Base-by-base conservation (phyloP, 2,888 invertebrate genomes). In the Xanthorhoe spadicearia region DNA sequence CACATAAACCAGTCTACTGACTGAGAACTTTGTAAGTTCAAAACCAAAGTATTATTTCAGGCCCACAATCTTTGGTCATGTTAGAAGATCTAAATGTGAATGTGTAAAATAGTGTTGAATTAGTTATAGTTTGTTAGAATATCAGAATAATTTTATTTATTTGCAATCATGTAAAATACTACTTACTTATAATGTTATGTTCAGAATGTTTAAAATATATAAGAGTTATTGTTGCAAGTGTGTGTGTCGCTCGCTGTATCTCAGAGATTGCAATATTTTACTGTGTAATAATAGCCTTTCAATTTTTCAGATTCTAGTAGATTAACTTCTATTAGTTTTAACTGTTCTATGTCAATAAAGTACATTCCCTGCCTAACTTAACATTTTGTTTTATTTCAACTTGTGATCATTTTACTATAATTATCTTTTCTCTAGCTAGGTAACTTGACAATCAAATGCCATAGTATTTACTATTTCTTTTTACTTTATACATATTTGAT, bases 21-120 rank as follows among this genome's bases (percentile, higher is more conserved):
- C 64, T 62, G 56, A 74, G 74, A 80, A 77, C 72, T 78, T 72
- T 52, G n/a, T 71, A 75, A 75, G 78, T 80, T 82, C 75, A 73
- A 23, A 72, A 74, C 61, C 72, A 64, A 77, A 78, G 79, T 79
- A 79, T 80, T 80, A 61, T 60, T 61, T 70, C 65, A 66, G 57
- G 58, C 61, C 54, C 10, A 32, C 50, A 63, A 62, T 54, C 52
- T 43, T 57, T 65, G 73, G 68, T 61, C 67, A 56, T 28, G 53
- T 67, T 51, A 35, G 59, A 54, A 61, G 35, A 38, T 69, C 59
- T 53, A 55, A 56, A 70, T 64, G 66, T 65, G 67, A 64, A 74
- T 68, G 58, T 78, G 75, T 83, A 77, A 76, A 75, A 77, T 83
- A 82, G 76, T 74, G 78, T 81, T 80, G 76, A 74, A 75, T 78